Conservation (phyloP, 2,113 vertebrate genomes). For the Stictonetta naevosa region DNA sequence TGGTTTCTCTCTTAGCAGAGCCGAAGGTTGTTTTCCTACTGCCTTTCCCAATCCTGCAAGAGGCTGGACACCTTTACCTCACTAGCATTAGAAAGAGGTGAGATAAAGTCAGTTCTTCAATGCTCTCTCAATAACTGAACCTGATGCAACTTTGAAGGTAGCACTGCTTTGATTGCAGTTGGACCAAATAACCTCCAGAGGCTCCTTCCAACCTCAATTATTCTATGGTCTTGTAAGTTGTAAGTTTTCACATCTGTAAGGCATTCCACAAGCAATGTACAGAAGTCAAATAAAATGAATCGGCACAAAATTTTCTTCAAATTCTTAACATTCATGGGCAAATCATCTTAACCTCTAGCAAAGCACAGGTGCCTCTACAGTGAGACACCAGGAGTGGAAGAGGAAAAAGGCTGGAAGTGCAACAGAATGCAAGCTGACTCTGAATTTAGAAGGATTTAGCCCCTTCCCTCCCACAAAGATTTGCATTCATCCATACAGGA, state of each 20-base stretch:
- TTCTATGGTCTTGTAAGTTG: neutral
- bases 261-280: neutral
- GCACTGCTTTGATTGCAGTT: neutral
- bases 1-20: neutral
- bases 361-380: neutral
- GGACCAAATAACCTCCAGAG: neutral
- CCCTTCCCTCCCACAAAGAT: conserved; percentile 53
- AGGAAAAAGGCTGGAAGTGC: neutral
- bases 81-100: neutral
- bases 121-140: neutral
- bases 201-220: neutral
- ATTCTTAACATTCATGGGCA: neutral
- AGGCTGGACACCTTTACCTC: neutral
- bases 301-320: neutral
- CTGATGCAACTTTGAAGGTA: neutral
- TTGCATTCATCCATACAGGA: neutral
- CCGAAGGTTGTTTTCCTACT: neutral
- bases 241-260: neutral
- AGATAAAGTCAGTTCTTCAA: neutral
- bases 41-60: neutral
- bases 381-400: neutral
- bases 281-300: neutral
- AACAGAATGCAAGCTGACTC: neutral
- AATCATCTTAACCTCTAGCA: neutral
- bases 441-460: neutral